A percentile compares a stretch with the other conserved stretches of the same genome.
phyloP scores from a whole-genome alignment of 2,888 invertebrate species.

The Euplagia quadripunctaria region DNA sequence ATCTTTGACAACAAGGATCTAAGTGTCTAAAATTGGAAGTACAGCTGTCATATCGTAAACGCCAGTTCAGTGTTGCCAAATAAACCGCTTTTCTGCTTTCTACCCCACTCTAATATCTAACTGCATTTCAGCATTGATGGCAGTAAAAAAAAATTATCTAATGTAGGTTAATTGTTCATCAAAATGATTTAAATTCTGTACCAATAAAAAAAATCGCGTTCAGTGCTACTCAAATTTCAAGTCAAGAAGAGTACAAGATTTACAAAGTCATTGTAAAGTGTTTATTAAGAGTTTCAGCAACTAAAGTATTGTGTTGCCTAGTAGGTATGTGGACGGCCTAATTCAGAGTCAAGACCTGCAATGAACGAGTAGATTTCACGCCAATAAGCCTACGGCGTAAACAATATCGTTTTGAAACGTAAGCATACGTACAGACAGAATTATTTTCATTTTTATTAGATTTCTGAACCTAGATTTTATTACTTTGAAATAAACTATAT shows the following conservation, averaged over 20 bases:
- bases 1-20: too few relatives aligned
- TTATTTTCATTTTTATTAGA: conserved; percentile 41
- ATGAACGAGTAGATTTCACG: conserved; percentile 66
- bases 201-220: background rate
- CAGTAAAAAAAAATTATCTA: too few relatives aligned
- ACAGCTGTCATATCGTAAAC: too few relatives aligned
- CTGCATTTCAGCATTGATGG: background rate
- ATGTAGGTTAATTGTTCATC: background rate
- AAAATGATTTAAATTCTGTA: background rate
- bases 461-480: conserved; percentile 23
- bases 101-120: too few relatives aligned
- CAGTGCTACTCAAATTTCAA: background rate
- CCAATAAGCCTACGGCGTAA: conserved; percentile 60
- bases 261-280: background rate
- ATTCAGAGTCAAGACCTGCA: conserved; percentile 34
- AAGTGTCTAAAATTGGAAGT: too few relatives aligned
- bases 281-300: conserved; percentile 6
- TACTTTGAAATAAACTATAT: conserved; percentile 22
- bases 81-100: background rate
- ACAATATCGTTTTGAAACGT: conserved; percentile 50
- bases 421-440: conserved; percentile 29
- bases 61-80: background rate
- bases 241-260: background rate
- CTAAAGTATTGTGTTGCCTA: background rate
- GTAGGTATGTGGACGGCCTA: conserved; percentile 29